These are phyloP conservation scores for Crenichthys baileyi DNA, from an alignment of 2,797 vertebrate species.

Conservation along the genomic window DNA sequence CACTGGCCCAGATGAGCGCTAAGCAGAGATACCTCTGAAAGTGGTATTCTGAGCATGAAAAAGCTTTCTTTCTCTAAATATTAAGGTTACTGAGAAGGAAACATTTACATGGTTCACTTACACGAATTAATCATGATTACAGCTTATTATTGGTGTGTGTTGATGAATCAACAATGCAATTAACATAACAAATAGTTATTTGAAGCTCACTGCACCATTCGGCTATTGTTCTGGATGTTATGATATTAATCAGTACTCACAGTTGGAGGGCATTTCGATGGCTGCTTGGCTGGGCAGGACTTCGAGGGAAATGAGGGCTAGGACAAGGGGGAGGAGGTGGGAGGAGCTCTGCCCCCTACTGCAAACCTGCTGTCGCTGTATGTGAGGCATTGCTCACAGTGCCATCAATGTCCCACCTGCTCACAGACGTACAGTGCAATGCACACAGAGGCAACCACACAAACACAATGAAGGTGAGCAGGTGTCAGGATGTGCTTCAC, in stretches of 20 bases:
- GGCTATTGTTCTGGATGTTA: slow-evolving; percentile 35
- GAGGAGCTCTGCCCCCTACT: slow-evolving; percentile 78
- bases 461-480: slow-evolving; percentile 47
- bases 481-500: slow-evolving; percentile 41
- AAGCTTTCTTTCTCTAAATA: slow-evolving; percentile 27
- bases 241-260: slow-evolving; percentile 76
- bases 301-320: slow-evolving; percentile 65
- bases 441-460: slow-evolving; percentile 48
- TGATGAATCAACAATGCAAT: slow-evolving; percentile 67
- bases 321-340: slow-evolving; percentile 63
- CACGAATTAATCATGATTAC: slow-evolving; percentile 60
- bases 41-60: slow-evolving; percentile 36
- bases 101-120: slow-evolving; percentile 53
- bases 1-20: slow-evolving; percentile 39
- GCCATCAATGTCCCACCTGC: slow-evolving; percentile 83
- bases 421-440: slow-evolving; percentile 59
- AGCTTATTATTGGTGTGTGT: slow-evolving; percentile 56
- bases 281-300: slow-evolving; percentile 69
- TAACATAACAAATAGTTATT: slow-evolving; percentile 67
- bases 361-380: slow-evolving; percentile 80
- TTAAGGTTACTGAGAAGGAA: slow-evolving; percentile 40
- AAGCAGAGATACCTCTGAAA: slow-evolving; percentile 41
- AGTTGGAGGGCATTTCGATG: slow-evolving; percentile 81
- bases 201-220: slow-evolving; percentile 49
- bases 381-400: slow-evolving; percentile 83